Evolutionary conservation across 1,140 invertebrate genomes (phyloP).

Genomic region (Formica selysi): DNA sequence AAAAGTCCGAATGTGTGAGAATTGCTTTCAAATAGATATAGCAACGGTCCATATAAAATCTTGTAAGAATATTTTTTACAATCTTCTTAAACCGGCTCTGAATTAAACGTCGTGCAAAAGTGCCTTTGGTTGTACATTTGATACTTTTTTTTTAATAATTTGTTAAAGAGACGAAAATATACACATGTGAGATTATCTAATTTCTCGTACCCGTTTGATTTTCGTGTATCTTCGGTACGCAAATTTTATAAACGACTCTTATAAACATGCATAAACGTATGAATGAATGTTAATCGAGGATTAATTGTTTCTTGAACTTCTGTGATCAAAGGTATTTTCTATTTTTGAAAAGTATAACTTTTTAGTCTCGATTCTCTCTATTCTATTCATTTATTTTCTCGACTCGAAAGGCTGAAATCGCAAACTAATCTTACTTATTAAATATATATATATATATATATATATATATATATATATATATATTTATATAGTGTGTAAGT

Average conservation of each 20-base stretch:
- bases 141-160: not conserved
- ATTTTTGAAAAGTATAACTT: not conserved
- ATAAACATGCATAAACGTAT: not conserved
- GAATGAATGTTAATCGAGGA: not conserved
- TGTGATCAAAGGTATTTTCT: not conserved
- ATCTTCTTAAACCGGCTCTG: constrained; percentile 31
- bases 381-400: constrained; percentile 26
- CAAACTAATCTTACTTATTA: constrained; percentile 55
- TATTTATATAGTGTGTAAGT: constrained; percentile 25
- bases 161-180: not conserved
- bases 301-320: constrained; percentile 4
- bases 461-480: constrained; percentile 19
- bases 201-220: no score
- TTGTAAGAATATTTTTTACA: not conserved
- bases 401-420: constrained; percentile 68
- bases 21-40: not conserved
- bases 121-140: constrained; percentile 67
- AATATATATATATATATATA: constrained; percentile 5
- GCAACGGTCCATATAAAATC: no score
- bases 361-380: constrained; percentile 16
- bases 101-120: constrained; percentile 70
- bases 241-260: not conserved
- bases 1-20: no score
- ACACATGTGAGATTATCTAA: not conserved
- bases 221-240: not conserved